Conservation (phyloP, 2,888 invertebrate genomes). For the Thymelicus lineola region DNA sequence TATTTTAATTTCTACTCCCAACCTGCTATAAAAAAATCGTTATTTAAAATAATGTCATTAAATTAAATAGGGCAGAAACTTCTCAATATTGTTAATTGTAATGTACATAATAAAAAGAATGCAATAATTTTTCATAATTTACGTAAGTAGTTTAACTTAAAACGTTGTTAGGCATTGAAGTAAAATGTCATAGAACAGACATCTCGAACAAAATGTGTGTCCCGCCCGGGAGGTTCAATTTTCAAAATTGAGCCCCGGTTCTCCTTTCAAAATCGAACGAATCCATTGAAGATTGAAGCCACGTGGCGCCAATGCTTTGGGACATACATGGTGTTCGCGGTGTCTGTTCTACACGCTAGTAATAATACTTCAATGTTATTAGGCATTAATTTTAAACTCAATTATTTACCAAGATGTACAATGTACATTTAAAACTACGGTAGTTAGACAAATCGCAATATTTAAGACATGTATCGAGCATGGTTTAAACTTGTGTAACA, state of each 20-base stretch:
- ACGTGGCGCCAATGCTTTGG: too few species aligned
- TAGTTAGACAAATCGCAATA: conserved; percentile 78
- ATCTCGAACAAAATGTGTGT: too few species aligned
- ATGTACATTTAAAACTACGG: conserved; percentile 79
- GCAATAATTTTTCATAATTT: conserved; percentile 82
- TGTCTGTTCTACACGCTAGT: too few species aligned
- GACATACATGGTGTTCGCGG: too few species aligned
- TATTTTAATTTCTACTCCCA: conserved; percentile 22
- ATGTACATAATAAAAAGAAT: conserved; percentile 71
- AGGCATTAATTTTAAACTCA: conserved; percentile 63
- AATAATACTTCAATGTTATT: too few species aligned
- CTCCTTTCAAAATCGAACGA: too few species aligned
- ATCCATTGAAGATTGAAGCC: too few species aligned
- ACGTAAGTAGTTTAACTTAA: conserved; percentile 64
- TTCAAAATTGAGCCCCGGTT: too few species aligned
- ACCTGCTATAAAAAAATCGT: conserved; percentile 46
- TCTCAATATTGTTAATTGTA: conserved; percentile 58
- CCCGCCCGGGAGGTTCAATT: too few species aligned
- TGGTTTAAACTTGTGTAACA: conserved; percentile 64
- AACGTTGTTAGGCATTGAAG: conserved; percentile 73
- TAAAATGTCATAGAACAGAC: too few species aligned
- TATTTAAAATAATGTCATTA: conserved; percentile 47
- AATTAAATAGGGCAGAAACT: conserved; percentile 55
- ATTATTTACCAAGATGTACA: conserved; percentile 69
- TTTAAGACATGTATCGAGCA: conserved; percentile 58